phyloP scores from a whole-genome alignment of 2,888 invertebrate species.

The Cosmorhoe ocellata region DNA sequence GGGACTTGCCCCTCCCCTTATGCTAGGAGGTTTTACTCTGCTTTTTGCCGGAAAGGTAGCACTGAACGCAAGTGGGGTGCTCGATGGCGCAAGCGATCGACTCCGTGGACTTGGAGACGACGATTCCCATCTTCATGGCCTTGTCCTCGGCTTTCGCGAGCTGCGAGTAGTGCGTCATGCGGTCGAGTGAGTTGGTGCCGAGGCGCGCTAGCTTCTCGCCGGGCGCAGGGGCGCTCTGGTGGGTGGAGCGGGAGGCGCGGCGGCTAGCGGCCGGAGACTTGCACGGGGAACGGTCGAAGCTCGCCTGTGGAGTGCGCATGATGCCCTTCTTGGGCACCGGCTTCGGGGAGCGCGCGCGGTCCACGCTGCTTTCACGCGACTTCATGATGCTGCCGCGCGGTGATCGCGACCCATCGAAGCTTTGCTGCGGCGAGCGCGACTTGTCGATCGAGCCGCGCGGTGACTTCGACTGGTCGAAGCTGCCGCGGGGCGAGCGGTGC shows the following conservation, averaged over 20 bases:
- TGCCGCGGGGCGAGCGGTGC: constrained; percentile 80
- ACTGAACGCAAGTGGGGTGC: constrained; percentile 88
- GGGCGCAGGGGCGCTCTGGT: constrained; percentile 5
- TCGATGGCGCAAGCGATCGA: constrained; percentile 83
- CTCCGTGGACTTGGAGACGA: constrained; percentile 81
- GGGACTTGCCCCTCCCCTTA: constrained; percentile 86
- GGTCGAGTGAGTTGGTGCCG: constrained; percentile 76
- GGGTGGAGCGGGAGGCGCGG: constrained; percentile 62
- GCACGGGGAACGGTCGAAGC: constrained; percentile 74
- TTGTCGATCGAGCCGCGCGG: constrained; percentile 83
- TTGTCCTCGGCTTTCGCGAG: constrained; percentile 77
- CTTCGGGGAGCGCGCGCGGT: constrained; percentile 73
- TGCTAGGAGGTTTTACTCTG: constrained; percentile 85
- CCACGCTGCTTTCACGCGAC: constrained; percentile 72
- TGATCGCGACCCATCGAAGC: constrained; percentile 77
- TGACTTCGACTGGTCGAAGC: constrained; percentile 75
- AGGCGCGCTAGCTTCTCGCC: constrained; percentile 70
- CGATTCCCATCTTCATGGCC: constrained; percentile 80
- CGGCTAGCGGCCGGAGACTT: constrained; percentile 75
- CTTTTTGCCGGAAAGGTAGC: constrained; percentile 85
- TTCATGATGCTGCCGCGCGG: constrained; percentile 78
- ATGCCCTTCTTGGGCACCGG: constrained; percentile 78
- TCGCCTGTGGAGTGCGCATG: constrained; percentile 78
- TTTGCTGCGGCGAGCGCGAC: constrained; percentile 80
- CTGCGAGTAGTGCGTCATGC: constrained; percentile 76